Evolutionary conservation across 2,888 invertebrate species (phyloP), one percentile per base, ranked within the genome.

Genomic region (Xanthorhoe designata): DNA sequence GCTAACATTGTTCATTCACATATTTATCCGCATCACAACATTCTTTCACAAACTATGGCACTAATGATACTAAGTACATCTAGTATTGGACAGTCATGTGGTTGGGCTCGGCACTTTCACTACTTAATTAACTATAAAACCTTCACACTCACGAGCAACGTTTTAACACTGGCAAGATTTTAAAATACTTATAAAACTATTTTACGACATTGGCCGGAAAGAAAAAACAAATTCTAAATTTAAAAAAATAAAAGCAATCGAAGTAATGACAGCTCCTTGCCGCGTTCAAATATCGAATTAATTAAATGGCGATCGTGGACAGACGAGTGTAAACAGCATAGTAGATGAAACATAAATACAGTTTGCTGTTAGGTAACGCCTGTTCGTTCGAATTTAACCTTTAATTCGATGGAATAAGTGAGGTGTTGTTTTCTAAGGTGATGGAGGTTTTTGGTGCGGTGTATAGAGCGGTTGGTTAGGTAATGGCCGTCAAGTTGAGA

Each of bases 271-370:
- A 86, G 82, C 81, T 79, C 84, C 78, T 81, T 81, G 77, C 83
- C 76, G 83, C 82, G 87, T 87, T 88, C 90, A 86, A 88, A 90
- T 88, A 88, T 89, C 86, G 86, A 88, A 90, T 90, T 91, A 90
- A 91, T 91, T 88, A 87, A 89, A 88, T 84, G 84, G 88, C 87
- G 85, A 87, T 85, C 85, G 85, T 75, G 82, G 85, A 86, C 85
- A 85, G 78, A 75, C 85, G 81, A 86, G 79, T 86, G 87, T 90
- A 90, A 90, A 90, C 89, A 91, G 83, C 85, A 78, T 78, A 81
- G 81, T 85, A 83, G 85, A 84, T 82, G 83, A 84, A 80, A 82
- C 87, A 77, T 84, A 81, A 75, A 79, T 82, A 78, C n/a, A 75
- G 75, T 75, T 78, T 83, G 78, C 80, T 70, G 65, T 68, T 74